Conservation (phyloP, 2,888 invertebrate species). For the Rhagium mordax region DNA sequence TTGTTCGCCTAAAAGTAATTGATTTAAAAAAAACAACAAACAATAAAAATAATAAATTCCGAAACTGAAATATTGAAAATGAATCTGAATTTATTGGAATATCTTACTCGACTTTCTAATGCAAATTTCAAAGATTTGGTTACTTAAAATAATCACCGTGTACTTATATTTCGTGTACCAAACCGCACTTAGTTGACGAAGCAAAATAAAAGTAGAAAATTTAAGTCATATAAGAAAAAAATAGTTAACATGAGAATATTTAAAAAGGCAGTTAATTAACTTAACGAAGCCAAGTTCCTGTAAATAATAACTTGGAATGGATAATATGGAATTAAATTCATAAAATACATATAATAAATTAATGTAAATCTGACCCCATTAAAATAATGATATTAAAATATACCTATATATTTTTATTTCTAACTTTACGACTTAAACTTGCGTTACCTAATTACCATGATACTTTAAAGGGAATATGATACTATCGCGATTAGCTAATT, state of each 20-base stretch:
- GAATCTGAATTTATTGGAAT: too few relatives aligned
- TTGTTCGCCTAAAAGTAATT: too few relatives aligned
- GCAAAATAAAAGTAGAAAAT: too few relatives aligned
- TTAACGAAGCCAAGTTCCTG: background rate
- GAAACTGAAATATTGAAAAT: too few relatives aligned
- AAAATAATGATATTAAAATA: background rate
- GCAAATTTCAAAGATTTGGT: too few relatives aligned
- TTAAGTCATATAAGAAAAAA: background rate
- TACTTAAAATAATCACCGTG: too few relatives aligned
- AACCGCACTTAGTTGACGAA: too few relatives aligned
- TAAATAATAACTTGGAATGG: background rate
- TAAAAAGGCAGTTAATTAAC: background rate
- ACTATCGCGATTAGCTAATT: background rate
- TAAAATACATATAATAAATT: background rate
- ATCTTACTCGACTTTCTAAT: too few relatives aligned
- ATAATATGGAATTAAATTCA: background rate
- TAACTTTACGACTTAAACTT: background rate
- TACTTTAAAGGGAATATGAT: background rate
- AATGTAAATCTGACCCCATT: background rate
- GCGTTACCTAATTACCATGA: background rate
- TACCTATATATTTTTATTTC: background rate
- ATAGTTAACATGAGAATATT: background rate
- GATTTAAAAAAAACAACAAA: too few relatives aligned
- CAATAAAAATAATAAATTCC: too few relatives aligned
- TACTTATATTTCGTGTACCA: too few relatives aligned